Base-by-base conservation (phyloP, 2,113 vertebrate species). In the Dicaeum eximium region DNA sequence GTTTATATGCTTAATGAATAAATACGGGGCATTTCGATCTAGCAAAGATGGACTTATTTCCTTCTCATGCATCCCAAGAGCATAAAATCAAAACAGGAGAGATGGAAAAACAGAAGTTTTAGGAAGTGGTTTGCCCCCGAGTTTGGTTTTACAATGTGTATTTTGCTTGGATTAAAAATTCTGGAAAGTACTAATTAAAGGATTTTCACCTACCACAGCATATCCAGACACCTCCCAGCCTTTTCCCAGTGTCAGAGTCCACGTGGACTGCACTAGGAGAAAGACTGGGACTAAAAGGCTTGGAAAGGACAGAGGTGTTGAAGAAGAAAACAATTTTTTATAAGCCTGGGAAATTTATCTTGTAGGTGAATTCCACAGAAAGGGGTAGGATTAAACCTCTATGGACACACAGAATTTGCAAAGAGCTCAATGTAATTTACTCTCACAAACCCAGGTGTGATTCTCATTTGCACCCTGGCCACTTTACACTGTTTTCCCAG, bases 391-490 rank as follows among this genome's bases (percentile, higher is more conserved):
- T 93, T 72, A 92, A 94, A 74, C 56, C 17, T 0, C 67, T 73
- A 45, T 10, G 48, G 79, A 67, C 75, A 60, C 37, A 38, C 10
- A 73, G 89, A 85, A 86, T 83, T 92, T 86, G 38, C 0, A 0
- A 78, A 85, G 74, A 80, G 47, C 64, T 92, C 4, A 0, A 40
- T 92, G 80, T 92, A 83, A 93, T 94, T 92, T 86, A 92, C 56
- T 83, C 74, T 90, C 64, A 86, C 85, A 93, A 92, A 66, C 62
- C 74, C 82, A 95, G 92, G 80, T 94, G 92, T 64, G 88, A 95
- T 94, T 90, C 79, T 94, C 85, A 95, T 96, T 96, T 95, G 75
- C 80, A 95, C 93, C 61, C 85, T 60, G 67, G 60, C 90, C 90
- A 95, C 94, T 97, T 93, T 80, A 83, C 75, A 77, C 85, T 86